phyloP scores from a whole-genome alignment of 1,140 invertebrate genomes.

The Glossosoma conforme region DNA sequence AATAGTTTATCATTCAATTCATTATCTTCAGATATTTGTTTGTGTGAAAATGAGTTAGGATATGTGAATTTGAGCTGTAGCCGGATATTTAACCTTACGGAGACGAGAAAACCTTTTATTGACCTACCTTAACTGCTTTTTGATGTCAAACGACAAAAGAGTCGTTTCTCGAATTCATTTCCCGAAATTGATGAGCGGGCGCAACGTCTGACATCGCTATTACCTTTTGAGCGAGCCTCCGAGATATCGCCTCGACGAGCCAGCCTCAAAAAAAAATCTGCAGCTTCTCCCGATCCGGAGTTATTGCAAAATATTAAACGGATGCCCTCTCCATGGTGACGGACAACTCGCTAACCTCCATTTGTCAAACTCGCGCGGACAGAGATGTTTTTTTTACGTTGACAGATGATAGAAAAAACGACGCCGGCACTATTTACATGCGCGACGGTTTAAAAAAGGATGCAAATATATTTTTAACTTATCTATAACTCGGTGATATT shows the following conservation, averaged over 20 bases:
- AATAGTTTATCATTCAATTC: too few relatives aligned
- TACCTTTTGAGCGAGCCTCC: too few relatives aligned
- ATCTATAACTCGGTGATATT: constrained; percentile 17
- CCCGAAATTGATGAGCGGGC: constrained; percentile 3
- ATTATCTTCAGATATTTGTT: too few relatives aligned
- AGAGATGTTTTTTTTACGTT: neutral
- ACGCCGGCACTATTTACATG: neutral
- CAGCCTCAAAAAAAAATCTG: constrained; percentile 3
- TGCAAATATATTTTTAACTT: constrained; percentile 14
- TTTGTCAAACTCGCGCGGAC: constrained; percentile 7
- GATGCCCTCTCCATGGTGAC: constrained; percentile 51
- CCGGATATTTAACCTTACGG: neutral
- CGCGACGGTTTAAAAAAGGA: neutral
- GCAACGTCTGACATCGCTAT: constrained; percentile 5
- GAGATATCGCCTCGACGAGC: neutral
- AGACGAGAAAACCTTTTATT: too few relatives aligned
- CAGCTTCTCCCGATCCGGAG: constrained; percentile 33
- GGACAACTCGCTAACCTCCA: constrained; percentile 34
- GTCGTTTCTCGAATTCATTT: constrained; percentile 16
- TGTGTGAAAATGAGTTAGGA: too few relatives aligned
- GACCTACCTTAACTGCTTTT: constrained; percentile 11
- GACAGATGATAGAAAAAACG: neutral
- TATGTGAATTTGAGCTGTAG: too few relatives aligned
- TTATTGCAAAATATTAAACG: constrained; percentile 36
- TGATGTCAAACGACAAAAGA: constrained; percentile 15